These are phyloP conservation scores for Natrix natrix DNA, from an alignment of 2,797 vertebrate species.

Conservation along the genomic window DNA sequence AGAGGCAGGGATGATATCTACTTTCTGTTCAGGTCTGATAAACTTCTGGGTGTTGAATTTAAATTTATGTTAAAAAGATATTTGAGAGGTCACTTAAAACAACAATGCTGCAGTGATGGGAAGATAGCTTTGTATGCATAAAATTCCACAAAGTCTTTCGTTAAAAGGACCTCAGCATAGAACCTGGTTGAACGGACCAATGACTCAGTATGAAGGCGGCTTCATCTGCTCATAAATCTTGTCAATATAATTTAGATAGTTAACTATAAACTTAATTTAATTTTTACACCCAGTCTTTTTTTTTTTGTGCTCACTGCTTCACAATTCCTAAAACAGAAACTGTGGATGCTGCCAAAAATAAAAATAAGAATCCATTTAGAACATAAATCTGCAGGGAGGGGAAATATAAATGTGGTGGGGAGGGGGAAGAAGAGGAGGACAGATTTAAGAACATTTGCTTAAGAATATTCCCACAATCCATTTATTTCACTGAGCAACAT, in stretches of 20 bases:
- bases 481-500: not conserved
- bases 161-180: not conserved
- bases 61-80: not conserved
- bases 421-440: not conserved
- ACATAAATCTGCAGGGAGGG: not conserved
- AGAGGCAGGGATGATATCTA: not conserved
- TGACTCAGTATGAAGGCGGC: not conserved
- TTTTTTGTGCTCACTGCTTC: not conserved
- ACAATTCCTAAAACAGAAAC: not conserved
- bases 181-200: not conserved
- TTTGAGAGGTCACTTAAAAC: not conserved
- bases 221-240: not conserved
- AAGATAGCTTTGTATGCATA: not conserved
- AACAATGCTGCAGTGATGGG: not conserved
- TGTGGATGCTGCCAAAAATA: not conserved
- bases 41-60: not conserved
- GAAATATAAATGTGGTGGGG: not conserved
- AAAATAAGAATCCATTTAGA: not conserved
- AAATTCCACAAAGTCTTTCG: not conserved
- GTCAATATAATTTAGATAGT: not conserved
- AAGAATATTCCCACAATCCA: not conserved
- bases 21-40: not conserved
- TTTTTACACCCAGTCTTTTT: not conserved
- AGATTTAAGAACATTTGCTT: slow-evolving; percentile 6
- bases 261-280: not conserved